Evolutionary conservation across 2,797 vertebrate species (phyloP).

Genomic region (Manis pentadactyla): DNA sequence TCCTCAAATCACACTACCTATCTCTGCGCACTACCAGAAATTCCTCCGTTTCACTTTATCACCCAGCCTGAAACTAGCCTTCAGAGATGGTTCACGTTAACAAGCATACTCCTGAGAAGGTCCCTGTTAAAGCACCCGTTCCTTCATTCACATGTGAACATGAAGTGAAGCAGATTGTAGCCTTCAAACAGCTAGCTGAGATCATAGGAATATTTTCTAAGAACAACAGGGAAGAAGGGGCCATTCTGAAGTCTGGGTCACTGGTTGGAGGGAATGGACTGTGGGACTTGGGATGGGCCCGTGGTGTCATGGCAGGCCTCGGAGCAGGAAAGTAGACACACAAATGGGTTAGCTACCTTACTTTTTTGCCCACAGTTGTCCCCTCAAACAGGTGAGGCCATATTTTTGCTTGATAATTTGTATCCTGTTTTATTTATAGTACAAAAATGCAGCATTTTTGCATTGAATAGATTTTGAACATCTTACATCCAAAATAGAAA

Average conservation of each 20-base stretch:
- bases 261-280: not conserved
- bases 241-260: not conserved
- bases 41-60: constrained; percentile 40
- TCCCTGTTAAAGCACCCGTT: not conserved
- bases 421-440: not conserved
- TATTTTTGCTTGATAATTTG: constrained; percentile 20
- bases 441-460: constrained; percentile 2
- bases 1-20: not conserved
- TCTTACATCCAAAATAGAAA: constrained; percentile 62
- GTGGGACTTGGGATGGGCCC: not conserved
- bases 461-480: constrained; percentile 34
- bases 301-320: not conserved
- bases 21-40: not conserved
- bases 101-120: not conserved
- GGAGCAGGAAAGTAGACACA: not conserved
- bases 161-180: constrained; percentile 44
- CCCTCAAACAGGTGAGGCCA: not conserved
- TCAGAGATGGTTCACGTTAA: not conserved
- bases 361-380: not conserved
- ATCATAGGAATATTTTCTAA: not conserved
- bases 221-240: not conserved
- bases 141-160: not conserved
- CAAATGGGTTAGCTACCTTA: constrained; percentile 4
- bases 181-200: not conserved
- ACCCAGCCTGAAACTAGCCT: constrained; percentile 35